Evolutionary conservation across 2,888 invertebrate genomes (phyloP), one percentile per base, ranked within the genome.

Genomic region (Oscheius onirici): DNA sequence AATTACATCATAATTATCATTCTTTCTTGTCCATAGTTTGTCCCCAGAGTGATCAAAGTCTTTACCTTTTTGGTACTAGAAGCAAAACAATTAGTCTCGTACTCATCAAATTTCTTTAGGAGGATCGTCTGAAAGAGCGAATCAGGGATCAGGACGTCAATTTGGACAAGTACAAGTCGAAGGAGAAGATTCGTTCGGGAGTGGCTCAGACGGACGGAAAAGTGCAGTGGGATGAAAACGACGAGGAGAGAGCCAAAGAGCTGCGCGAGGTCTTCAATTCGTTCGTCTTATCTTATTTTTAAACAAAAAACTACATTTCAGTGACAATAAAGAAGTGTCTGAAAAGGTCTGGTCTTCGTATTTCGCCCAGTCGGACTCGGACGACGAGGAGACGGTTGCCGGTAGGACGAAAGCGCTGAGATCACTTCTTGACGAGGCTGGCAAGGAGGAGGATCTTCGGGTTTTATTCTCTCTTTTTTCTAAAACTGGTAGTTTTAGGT

Each of bases 151-250:
- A 74, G 11, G 76, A 80, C 17, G 71, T 87, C 2, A 79, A 83
- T 58, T 71, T 81, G 22, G 73, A 78, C 17, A 83, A 85, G 17
- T 90, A 89, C 80, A 86, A 88, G 77, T 89, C 90, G 1, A 83
- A 85, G 17, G 77, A 82, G 41, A 78, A 51, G 24, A 55, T 69
- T 41, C 22, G 26, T 17, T 26, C 44, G 1, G 46, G 68, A 13
- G 46, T 69, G n/a, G 22, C 52, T 10, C 22, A 17, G n/a, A 69
- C 69, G 5, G 28, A 54, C 24, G 43, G 61, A 15, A 92, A 94
- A 80, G 90, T 96, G 34, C 96, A 95, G 0, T 97, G 97, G 97
- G 97, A 99, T 88, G 93, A 95, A 86, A 95, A 94, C 0, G 93
- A 95, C 86, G 92, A 93, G 0, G 92, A 93, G 68, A 90, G 97